These are phyloP conservation scores for Drosophila lutescens DNA, from an alignment of 2,888 invertebrate species.

Conservation along the genomic window DNA sequence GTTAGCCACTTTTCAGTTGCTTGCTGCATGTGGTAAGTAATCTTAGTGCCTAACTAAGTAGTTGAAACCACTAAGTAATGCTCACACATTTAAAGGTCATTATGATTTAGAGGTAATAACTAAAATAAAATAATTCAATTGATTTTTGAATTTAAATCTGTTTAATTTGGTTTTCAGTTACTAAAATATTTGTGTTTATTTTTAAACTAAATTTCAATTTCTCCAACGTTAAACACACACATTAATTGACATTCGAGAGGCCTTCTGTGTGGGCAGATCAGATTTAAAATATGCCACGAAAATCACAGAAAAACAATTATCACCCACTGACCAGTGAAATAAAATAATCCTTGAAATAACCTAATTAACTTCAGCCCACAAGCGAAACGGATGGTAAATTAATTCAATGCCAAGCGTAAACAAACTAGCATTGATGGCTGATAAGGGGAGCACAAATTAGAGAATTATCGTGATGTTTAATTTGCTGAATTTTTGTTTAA, in stretches of 20 bases:
- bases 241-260: not conserved
- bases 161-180: not conserved
- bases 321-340: slow-evolving; percentile 16
- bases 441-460: slow-evolving; percentile 17
- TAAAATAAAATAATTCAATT: too few relatives aligned
- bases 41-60: slow-evolving; percentile 22
- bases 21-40: slow-evolving; percentile 75
- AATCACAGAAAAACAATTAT: slow-evolving; percentile 18
- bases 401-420: slow-evolving; percentile 52
- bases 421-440: slow-evolving; percentile 45
- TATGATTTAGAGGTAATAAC: too few relatives aligned
- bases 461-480: slow-evolving; percentile 8
- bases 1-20: slow-evolving; percentile 32
- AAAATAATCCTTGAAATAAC: slow-evolving; percentile 39
- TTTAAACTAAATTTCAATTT: not conserved
- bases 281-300: not conserved
- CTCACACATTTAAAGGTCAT: too few relatives aligned
- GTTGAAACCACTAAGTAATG: not conserved
- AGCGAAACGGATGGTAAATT: slow-evolving; percentile 47
- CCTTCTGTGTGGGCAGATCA: not conserved
- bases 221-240: not conserved
- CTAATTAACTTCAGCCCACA: slow-evolving; percentile 36
- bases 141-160: too few relatives aligned
- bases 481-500: not conserved
- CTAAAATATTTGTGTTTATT: not conserved